Conservation (phyloP, 2,888 invertebrate genomes). For the Anagyrus pseudococci region DNA sequence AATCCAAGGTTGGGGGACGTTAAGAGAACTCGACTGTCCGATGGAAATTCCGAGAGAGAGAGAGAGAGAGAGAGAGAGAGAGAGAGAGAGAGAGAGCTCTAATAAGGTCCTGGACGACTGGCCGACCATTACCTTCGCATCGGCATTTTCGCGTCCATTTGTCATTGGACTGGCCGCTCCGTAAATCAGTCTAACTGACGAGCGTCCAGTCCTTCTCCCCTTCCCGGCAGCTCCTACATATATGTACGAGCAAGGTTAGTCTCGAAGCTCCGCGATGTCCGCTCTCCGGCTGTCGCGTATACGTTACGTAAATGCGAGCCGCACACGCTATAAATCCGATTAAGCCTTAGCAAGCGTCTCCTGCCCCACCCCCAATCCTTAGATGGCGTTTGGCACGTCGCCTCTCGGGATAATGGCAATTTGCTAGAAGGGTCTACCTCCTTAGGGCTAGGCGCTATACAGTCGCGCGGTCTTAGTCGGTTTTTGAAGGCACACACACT, state of each 20-base stretch:
- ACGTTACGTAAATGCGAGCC: conserved; percentile 16
- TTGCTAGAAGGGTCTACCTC: too few species aligned
- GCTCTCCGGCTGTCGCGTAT: background rate
- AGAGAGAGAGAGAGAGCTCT: conserved; percentile 5
- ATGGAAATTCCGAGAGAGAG: too few species aligned
- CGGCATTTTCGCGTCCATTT: conserved; percentile 35
- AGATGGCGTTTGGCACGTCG: too few species aligned
- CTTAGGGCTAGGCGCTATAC: too few species aligned
- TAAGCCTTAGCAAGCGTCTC: conserved; percentile 25
- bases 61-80: background rate
- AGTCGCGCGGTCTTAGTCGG: too few species aligned
- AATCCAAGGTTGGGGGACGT: too few species aligned
- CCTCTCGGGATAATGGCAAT: too few species aligned
- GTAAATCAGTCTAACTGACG: conserved; percentile 31
- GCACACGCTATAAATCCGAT: conserved; percentile 31
- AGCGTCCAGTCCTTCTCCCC: background rate
- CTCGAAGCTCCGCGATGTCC: conserved; percentile 8
- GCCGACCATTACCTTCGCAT: conserved; percentile 24
- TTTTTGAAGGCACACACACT: too few species aligned
- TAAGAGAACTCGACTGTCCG: too few species aligned
- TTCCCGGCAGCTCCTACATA: too few species aligned
- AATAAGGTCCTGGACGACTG: background rate
- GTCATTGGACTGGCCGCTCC: conserved; percentile 29
- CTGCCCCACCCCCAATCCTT: too few species aligned
- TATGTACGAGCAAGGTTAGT: too few species aligned